These are phyloP conservation scores for Nephrotoma flavescens DNA, from an alignment of 2,888 invertebrate genomes.

Conservation along the genomic window DNA sequence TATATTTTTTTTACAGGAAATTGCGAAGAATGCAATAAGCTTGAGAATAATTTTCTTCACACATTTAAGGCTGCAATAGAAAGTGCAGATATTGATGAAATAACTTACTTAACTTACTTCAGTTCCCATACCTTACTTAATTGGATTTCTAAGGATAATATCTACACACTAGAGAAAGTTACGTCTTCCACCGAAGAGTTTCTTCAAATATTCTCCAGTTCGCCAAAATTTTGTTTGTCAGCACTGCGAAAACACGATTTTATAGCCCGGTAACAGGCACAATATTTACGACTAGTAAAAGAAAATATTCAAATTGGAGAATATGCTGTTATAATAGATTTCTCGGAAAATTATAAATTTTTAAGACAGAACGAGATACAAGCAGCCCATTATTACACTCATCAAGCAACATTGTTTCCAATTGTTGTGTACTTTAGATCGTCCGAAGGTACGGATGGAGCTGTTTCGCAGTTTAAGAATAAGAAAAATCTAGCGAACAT, in stretches of 20 bases:
- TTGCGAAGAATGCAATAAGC: not conserved
- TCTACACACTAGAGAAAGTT: not conserved
- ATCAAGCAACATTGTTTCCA: not conserved
- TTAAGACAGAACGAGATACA: not conserved
- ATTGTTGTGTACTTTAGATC: not conserved
- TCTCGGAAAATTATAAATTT: not conserved
- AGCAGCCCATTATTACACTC: not conserved
- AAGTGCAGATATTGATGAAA: not conserved
- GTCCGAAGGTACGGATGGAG: not conserved
- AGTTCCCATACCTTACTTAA: too few relatives aligned
- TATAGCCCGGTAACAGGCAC: not conserved
- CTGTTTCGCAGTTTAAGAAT: not conserved
- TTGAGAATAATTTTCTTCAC: not conserved
- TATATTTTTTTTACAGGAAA: not conserved
- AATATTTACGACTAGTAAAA: not conserved
- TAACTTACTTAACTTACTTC: not conserved
- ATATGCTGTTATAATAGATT: not conserved
- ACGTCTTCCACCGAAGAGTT: not conserved
- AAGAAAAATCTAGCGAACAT: too few relatives aligned
- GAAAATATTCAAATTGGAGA: not conserved
- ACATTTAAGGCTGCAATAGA: not conserved
- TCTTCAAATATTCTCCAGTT: not conserved
- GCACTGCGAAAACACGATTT: not conserved
- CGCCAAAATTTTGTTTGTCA: not conserved
- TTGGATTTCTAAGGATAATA: not conserved